These are phyloP conservation scores for Sebastiscus tertius DNA, from an alignment of 2,797 vertebrate genomes.

Conservation along the genomic window DNA sequence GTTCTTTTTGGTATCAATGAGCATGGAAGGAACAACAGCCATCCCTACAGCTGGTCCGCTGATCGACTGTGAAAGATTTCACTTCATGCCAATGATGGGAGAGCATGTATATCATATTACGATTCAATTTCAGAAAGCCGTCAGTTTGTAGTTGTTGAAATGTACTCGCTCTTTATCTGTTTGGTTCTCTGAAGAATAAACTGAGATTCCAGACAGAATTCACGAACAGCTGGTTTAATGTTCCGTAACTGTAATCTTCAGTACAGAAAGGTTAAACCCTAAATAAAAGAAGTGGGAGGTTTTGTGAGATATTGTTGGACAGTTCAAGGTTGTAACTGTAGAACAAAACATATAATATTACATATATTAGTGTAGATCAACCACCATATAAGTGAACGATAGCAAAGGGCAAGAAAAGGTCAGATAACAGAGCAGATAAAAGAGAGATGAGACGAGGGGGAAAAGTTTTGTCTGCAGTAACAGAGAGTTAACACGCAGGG, in stretches of 20 bases:
- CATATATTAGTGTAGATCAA: neutral
- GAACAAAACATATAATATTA: neutral
- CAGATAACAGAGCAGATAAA: neutral
- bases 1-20: neutral
- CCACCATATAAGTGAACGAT: neutral
- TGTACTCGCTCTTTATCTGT: neutral
- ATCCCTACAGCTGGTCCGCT: neutral
- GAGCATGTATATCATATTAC: neutral
- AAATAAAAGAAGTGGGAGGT: neutral
- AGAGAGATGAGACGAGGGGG: neutral
- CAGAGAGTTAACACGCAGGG: constrained; percentile 18
- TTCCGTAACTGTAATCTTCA: neutral
- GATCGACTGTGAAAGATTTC: neutral
- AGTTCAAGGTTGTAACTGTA: neutral
- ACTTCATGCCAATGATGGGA: neutral
- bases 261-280: neutral
- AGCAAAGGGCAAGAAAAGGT: neutral
- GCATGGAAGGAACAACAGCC: neutral
- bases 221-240: too few species aligned
- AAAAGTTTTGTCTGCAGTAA: neutral
- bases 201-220: neutral
- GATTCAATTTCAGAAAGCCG: neutral
- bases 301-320: neutral
- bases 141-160: neutral
- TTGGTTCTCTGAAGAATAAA: neutral